Conservation (phyloP, 2,888 invertebrate species). For the Leucophora obtusa region DNA sequence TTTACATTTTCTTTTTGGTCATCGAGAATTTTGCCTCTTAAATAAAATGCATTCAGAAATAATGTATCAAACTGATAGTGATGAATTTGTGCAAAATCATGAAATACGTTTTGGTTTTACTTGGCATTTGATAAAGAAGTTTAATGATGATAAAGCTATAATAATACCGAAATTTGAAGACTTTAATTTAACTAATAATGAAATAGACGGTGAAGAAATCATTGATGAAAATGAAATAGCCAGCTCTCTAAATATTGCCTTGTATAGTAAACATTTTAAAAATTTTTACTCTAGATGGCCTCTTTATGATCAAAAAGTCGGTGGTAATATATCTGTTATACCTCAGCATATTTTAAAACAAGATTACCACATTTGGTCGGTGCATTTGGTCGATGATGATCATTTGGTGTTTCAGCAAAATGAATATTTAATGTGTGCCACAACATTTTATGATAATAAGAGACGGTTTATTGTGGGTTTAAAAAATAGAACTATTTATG, state of each 20-base stretch:
- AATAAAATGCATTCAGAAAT: conserved; percentile 47
- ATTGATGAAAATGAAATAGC: background rate
- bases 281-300: conserved; percentile 48
- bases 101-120: conserved; percentile 52
- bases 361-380: conserved; percentile 40
- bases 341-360: conserved; percentile 23
- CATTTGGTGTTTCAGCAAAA: conserved; percentile 45
- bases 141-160: conserved; percentile 20
- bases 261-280: conserved; percentile 43
- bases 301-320: conserved; percentile 40
- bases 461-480: conserved; percentile 42
- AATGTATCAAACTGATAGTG: conserved; percentile 44
- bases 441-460: conserved; percentile 51
- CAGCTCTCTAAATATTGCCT: conserved; percentile 4
- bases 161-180: conserved; percentile 38
- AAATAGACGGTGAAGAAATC: background rate
- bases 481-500: conserved; percentile 25
- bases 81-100: conserved; percentile 34
- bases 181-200: background rate
- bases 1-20: conserved; percentile 47
- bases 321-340: conserved; percentile 40
- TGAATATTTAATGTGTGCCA: conserved; percentile 45
- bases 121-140: conserved; percentile 43
- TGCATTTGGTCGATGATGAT: conserved; percentile 47
- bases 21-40: conserved; percentile 44